phyloP scores from a whole-genome alignment of 2,113 vertebrate species.

The Vanacampus margaritifer region DNA sequence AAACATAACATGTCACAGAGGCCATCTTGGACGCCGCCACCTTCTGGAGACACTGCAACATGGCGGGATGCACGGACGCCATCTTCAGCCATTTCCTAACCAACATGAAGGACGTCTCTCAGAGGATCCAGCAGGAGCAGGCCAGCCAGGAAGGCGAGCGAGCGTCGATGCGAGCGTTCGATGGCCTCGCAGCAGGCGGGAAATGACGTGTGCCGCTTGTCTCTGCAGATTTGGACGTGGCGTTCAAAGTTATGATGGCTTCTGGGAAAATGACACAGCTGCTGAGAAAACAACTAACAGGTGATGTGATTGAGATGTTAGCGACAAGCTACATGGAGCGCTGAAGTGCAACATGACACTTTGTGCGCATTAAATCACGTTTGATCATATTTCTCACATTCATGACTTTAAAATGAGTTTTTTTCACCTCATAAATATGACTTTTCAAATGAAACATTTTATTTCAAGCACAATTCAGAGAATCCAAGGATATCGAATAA shows the following conservation, averaged over 20 bases:
- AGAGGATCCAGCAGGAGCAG: conserved; percentile 49
- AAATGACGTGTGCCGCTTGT: neutral
- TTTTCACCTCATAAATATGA: too few relatives aligned
- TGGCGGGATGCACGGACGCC: conserved; percentile 52
- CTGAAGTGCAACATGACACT: neutral
- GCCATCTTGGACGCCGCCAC: neutral
- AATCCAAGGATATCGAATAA: too few relatives aligned
- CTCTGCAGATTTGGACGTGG: conserved; percentile 57
- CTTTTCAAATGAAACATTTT: too few relatives aligned
- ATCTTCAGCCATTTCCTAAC: conserved; percentile 58
- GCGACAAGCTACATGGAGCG: neutral
- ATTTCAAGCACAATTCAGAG: too few relatives aligned
- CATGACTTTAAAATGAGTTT: too few relatives aligned
- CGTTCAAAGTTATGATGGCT: conserved; percentile 55
- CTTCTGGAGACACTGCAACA: conserved; percentile 70
- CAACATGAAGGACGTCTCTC: conserved; percentile 48
- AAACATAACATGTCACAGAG: neutral
- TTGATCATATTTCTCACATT: too few relatives aligned
- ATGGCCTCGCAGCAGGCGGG: neutral
- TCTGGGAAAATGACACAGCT: conserved; percentile 59
- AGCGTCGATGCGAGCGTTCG: neutral
- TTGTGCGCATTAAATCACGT: too few relatives aligned
- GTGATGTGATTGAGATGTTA: conserved; percentile 33
- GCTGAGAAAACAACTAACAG: conserved; percentile 55
- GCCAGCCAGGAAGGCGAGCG: conserved; percentile 67